These are phyloP conservation scores for Oryzaephilus surinamensis DNA, from an alignment of 1,140 invertebrate genomes.

Conservation along the genomic window DNA sequence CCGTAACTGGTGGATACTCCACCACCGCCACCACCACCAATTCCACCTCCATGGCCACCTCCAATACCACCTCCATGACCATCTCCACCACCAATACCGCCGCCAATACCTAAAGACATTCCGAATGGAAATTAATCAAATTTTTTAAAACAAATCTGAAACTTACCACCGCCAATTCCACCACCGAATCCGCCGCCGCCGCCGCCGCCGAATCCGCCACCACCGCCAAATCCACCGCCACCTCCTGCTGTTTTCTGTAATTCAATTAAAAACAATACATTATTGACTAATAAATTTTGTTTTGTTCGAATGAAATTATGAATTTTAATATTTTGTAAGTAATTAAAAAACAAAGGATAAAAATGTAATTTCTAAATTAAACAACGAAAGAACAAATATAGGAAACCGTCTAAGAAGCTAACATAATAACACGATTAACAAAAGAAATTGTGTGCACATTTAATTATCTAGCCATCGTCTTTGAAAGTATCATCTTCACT, in stretches of 20 bases:
- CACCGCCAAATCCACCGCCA: conserved; percentile 18
- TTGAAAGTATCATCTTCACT: too few relatives aligned
- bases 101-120: conserved; percentile 6
- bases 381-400: too few relatives aligned
- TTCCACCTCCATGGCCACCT: conserved; percentile 16
- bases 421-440: too few relatives aligned
- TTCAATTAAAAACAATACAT: conserved; percentile 4
- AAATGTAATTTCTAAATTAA: too few relatives aligned
- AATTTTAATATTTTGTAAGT: not conserved
- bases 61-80: conserved; percentile 20
- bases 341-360: not conserved
- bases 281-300: not conserved
- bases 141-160: not conserved
- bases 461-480: too few relatives aligned
- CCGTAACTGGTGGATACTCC: conserved; percentile 29
- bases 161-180: conserved; percentile 13
- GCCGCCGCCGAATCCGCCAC: conserved; percentile 10
- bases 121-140: not conserved
- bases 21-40: conserved; percentile 21
- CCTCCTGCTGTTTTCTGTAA: conserved; percentile 14
- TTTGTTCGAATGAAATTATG: not conserved
- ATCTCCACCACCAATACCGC: conserved; percentile 15
- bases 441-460: too few relatives aligned
- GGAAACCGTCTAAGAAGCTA: too few relatives aligned
- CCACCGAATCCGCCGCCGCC: conserved; percentile 18